Conservation (phyloP, 1,140 invertebrate species). For the Globodera rostochiensis region DNA sequence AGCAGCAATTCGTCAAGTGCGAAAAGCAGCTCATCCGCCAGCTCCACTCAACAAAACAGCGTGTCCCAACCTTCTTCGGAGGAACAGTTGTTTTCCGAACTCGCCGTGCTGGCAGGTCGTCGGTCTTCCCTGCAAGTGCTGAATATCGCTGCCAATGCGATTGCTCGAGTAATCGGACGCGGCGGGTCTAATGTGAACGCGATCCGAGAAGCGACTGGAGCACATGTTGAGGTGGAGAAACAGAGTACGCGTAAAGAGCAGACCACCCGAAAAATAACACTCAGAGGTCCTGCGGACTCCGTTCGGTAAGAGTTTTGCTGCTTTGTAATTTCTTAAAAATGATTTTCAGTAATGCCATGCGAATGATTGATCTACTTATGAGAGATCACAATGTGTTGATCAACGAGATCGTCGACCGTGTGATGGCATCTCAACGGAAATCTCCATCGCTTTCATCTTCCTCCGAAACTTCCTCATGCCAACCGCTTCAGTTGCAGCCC, state of each 20-base stretch:
- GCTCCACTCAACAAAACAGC: not conserved
- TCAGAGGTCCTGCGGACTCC: conserved; percentile 53
- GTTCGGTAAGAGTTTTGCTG: conserved; percentile 42
- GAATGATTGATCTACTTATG: conserved; percentile 58
- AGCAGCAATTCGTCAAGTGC: not conserved
- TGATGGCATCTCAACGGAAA: conserved; percentile 19
- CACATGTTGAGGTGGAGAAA: conserved; percentile 61
- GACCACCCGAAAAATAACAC: conserved; percentile 49
- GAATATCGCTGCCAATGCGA: conserved; percentile 17
- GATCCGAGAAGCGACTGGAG: conserved; percentile 61
- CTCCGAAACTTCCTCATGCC: conserved; percentile 22
- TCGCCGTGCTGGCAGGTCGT: not conserved
- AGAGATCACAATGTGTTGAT: conserved; percentile 51
- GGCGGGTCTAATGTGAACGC: conserved; percentile 57
- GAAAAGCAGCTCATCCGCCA: not conserved
- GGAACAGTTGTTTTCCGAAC: conserved; percentile 8
- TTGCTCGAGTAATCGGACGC: conserved; percentile 50
- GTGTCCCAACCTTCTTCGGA: conserved; percentile 10
- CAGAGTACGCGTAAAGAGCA: conserved; percentile 47
- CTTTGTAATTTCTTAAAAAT: not conserved
- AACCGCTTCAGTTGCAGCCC: conserved; percentile 11
- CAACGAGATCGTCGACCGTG: conserved; percentile 52
- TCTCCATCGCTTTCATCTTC: conserved; percentile 16
- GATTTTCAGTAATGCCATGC: conserved; percentile 55
- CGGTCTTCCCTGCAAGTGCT: conserved; percentile 19